Evolutionary conservation across 2,888 invertebrate species (phyloP), one percentile per base, ranked within the genome.

Genomic region (Drosophila conformis): DNA sequence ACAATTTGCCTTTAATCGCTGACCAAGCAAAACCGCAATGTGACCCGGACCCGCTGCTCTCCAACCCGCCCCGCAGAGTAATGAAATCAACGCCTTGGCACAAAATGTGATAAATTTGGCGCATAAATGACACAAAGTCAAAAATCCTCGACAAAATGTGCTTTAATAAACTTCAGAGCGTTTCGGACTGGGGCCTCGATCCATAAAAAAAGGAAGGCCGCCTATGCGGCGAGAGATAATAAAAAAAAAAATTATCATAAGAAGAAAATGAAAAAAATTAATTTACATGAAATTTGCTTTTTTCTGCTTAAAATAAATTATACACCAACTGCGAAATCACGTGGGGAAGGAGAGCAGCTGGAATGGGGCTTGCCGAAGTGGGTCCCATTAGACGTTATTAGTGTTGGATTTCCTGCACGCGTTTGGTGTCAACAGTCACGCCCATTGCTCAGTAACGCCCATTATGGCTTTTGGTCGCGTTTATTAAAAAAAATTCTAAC

Each of bases 221-320:
- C 31, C 52, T 35, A 54, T 49, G 71, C 66, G 64, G 52, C 75
- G 61, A 52, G 69, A 68, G 71, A 86, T 74, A 80, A 82, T 76
- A 76, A 82, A 78, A 80, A 63, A 69, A 48, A 72, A 73, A 80
- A 82, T 79, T 79, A 79, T 71, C 66, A 83, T 69, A 80, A 78
- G 56, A 75, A 79, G 75, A 81, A 80, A 70, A 78, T 59, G 75
- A 69, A 74, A 81, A 80, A 78, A 82, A 83, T 83, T 82, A 85
- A 85, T 85, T 83, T 85, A 77, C 82, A 83, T 85, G 85, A 82
- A 82, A 78, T 82, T 83, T 77, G 59, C 51, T 74, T 75, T 63
- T 67, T 68, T 62, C 38, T 58, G 51, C 69, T 46, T 60, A 68
- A 81, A 76, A 76, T 69, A 82, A 82, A 79, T 80, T 76, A 78